Evolutionary conservation across 2,888 invertebrate genomes (phyloP).

Genomic region (Neuroscelio doddi): DNA sequence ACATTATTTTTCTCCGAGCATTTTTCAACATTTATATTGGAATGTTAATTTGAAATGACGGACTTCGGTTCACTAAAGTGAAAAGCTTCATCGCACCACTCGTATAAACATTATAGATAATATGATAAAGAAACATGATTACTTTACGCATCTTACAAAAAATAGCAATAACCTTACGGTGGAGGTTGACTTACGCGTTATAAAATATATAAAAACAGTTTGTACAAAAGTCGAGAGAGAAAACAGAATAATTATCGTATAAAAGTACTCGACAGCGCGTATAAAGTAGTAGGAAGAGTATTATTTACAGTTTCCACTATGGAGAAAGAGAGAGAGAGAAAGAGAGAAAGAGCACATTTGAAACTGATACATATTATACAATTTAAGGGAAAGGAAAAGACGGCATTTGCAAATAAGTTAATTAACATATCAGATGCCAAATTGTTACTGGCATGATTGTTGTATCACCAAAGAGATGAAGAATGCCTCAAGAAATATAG

Average conservation of each 20-base stretch:
- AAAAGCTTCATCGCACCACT: constrained; percentile 57
- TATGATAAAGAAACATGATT: constrained; percentile 59
- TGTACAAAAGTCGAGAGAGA: constrained; percentile 68
- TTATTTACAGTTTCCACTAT: constrained; percentile 54
- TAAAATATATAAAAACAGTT: constrained; percentile 69
- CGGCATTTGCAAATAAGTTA: too few species aligned
- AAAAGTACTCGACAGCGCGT: constrained; percentile 60
- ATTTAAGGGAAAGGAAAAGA: too few species aligned
- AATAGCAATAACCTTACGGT: constrained; percentile 36
- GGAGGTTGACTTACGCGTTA: constrained; percentile 59
- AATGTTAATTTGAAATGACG: constrained; percentile 14
- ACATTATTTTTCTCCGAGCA: neutral
- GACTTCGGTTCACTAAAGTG: constrained; percentile 44
- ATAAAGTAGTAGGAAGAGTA: constrained; percentile 58
- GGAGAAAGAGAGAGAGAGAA: constrained; percentile 25
- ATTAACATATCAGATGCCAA: too few species aligned
- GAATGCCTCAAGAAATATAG: too few species aligned
- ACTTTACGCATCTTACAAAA: constrained; percentile 58
- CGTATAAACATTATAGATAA: constrained; percentile 49
- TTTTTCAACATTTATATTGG: neutral
- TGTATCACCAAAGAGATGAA: too few species aligned
- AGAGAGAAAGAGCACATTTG: too few species aligned
- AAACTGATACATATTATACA: too few species aligned
- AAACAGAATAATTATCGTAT: constrained; percentile 60
- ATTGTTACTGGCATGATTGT: too few species aligned